Conservation (phyloP, 2,888 invertebrate species). For the Zootermopsis nevadensis region DNA sequence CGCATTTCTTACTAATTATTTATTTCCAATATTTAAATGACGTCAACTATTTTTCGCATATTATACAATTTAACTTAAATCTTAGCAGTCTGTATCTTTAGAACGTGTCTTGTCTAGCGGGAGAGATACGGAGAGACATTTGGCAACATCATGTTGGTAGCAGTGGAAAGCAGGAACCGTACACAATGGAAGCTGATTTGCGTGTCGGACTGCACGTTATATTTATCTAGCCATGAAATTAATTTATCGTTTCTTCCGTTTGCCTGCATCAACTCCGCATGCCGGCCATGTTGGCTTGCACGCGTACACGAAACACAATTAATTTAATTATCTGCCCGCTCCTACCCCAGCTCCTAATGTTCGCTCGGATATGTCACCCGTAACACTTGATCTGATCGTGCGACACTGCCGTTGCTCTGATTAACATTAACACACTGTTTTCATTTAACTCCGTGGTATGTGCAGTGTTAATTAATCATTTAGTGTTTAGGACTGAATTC, state of each 20-base stretch:
- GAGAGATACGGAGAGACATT: conserved; percentile 19
- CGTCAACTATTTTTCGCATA: neutral
- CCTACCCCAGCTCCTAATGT: conserved; percentile 31
- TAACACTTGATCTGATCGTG: conserved; percentile 39
- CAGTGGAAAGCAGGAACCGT: neutral
- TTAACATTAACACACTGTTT: conserved; percentile 11
- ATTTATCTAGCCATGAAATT: conserved; percentile 66
- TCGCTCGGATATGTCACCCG: conserved; percentile 48
- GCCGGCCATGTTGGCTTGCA: conserved; percentile 19
- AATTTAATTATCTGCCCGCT: conserved; percentile 52
- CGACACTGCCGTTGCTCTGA: neutral
- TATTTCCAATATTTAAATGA: no score
- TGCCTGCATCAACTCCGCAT: neutral
- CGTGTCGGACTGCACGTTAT: conserved; percentile 11
- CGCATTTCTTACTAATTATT: no score
- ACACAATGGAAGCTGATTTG: conserved; percentile 16
- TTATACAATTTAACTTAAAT: neutral
- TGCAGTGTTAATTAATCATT: neutral
- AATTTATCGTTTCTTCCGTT: conserved; percentile 62
- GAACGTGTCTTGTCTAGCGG: neutral
- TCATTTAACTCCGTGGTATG: neutral
- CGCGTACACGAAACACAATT: conserved; percentile 47
- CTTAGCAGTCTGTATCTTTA: neutral
- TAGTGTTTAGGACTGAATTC: no score
- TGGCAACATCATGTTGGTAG: conserved; percentile 12